A percentile compares a stretch with the other conserved stretches of the same genome.
Evolutionary conservation across 2,888 invertebrate genomes (phyloP).

Genomic region (Melanostoma mellinum): DNA sequence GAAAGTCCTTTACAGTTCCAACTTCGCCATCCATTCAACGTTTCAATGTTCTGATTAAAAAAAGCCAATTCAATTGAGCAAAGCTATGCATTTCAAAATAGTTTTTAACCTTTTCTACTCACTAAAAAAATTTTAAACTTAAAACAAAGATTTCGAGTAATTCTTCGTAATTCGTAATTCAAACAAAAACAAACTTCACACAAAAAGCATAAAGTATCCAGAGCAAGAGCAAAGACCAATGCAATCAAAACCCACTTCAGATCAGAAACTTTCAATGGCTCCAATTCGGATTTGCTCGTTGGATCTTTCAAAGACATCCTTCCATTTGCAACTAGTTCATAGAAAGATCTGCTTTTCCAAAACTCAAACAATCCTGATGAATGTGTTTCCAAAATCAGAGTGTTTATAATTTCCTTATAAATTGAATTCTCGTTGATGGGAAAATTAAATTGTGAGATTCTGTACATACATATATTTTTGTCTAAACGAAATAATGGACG

Average conservation of each 20-base stretch:
- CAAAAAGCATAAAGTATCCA: too few relatives aligned
- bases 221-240: not conserved
- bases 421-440: constrained; percentile 1
- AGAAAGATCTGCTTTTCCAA: not conserved
- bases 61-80: too few relatives aligned
- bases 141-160: too few relatives aligned
- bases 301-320: not conserved
- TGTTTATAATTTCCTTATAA: not conserved
- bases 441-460: not conserved
- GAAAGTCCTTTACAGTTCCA: too few relatives aligned
- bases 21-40: too few relatives aligned
- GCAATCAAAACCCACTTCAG: constrained; percentile 8
- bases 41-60: too few relatives aligned
- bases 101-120: too few relatives aligned
- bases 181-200: too few relatives aligned
- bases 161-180: too few relatives aligned
- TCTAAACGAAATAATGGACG: not conserved
- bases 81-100: too few relatives aligned
- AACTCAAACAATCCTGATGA: not conserved
- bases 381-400: not conserved
- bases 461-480: not conserved
- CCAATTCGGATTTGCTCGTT: too few relatives aligned
- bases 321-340: not conserved
- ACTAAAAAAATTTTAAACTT: too few relatives aligned
- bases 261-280: not conserved